These are phyloP conservation scores for Cinara cedri DNA, from an alignment of 2,888 invertebrate genomes.

Conservation along the genomic window DNA sequence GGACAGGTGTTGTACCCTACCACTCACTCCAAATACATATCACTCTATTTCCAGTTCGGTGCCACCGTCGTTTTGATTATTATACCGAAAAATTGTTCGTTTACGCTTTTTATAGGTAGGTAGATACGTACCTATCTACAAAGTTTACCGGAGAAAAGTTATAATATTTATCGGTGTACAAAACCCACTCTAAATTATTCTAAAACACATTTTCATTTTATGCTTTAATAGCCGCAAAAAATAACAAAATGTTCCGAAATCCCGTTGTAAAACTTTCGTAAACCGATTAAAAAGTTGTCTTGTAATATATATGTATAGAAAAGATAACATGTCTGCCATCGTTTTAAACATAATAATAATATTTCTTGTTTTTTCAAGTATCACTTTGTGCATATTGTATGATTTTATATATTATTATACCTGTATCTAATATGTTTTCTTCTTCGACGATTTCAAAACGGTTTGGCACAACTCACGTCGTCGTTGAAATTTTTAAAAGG, in stretches of 20 bases:
- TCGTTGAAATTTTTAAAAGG: too few species aligned
- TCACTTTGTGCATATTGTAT: too few species aligned
- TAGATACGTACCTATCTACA: background rate
- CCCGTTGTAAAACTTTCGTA: conserved; percentile 34
- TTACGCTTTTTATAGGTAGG: background rate
- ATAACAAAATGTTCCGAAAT: conserved; percentile 13
- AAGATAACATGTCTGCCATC: conserved; percentile 18
- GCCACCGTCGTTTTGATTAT: too few species aligned
- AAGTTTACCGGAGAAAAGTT: background rate
- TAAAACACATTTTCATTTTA: conserved; percentile 15
- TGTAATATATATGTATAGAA: background rate
- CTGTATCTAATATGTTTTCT: too few species aligned
- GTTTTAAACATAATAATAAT: background rate
- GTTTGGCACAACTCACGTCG: too few species aligned
- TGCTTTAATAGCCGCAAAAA: background rate
- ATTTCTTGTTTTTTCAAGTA: too few species aligned
- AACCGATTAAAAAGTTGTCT: conserved; percentile 34
- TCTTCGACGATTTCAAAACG: too few species aligned
- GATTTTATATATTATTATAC: too few species aligned
- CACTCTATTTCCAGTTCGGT: too few species aligned
- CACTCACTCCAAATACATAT: too few species aligned
- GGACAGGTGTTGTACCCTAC: too few species aligned
- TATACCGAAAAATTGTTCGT: too few species aligned
- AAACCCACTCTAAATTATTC: background rate
- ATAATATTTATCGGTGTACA: background rate